Evolutionary conservation across 2,113 vertebrate genomes (phyloP).

Genomic region (Austrofundulus limnaeus): DNA sequence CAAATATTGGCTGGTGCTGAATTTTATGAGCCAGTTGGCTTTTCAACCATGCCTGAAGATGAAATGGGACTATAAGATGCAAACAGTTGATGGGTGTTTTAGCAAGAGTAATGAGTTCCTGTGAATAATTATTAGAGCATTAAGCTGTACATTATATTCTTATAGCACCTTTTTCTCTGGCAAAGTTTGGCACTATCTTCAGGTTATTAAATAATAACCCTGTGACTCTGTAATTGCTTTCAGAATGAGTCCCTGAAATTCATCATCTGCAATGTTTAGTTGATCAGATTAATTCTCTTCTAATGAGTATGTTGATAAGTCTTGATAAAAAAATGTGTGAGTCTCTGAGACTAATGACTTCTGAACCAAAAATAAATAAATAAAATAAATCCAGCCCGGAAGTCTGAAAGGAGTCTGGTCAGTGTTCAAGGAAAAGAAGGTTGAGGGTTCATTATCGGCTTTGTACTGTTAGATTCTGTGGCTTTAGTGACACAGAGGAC

Average conservation of each 20-base stretch:
- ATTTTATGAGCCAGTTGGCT: conserved; percentile 1
- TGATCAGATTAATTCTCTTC: conserved; percentile 48
- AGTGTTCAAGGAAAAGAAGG: conserved; percentile 25
- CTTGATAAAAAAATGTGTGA: neutral
- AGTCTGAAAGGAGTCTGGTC: conserved; percentile 20
- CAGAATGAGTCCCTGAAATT: conserved; percentile 39
- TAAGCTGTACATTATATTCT: conserved; percentile 12
- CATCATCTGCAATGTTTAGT: conserved; percentile 52
- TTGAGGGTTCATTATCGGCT: conserved; percentile 51
- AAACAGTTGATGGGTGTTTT: conserved; percentile 30
- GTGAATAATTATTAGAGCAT: conserved; percentile 40
- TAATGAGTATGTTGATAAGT: conserved; percentile 22
- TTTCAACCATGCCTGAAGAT: conserved; percentile 26
- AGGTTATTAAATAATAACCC: conserved; percentile 47
- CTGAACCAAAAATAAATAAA: conserved; percentile 32
- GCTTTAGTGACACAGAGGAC: conserved; percentile 53
- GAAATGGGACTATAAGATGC: conserved; percentile 29
- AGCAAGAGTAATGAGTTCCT: conserved; percentile 17
- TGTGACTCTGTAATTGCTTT: conserved; percentile 57
- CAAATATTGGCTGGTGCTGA: conserved; percentile 4
- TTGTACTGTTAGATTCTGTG: conserved; percentile 54
- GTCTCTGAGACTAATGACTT: conserved; percentile 37
- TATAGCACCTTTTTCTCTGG: conserved; percentile 20
- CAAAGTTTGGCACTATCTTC: conserved; percentile 30
- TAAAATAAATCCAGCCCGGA: neutral